Percentiles rank a stretch among this genome's conserved stretches.
phyloP scores from a whole-genome alignment of 2,888 invertebrate genomes.

The Cheilosia vulpina region DNA sequence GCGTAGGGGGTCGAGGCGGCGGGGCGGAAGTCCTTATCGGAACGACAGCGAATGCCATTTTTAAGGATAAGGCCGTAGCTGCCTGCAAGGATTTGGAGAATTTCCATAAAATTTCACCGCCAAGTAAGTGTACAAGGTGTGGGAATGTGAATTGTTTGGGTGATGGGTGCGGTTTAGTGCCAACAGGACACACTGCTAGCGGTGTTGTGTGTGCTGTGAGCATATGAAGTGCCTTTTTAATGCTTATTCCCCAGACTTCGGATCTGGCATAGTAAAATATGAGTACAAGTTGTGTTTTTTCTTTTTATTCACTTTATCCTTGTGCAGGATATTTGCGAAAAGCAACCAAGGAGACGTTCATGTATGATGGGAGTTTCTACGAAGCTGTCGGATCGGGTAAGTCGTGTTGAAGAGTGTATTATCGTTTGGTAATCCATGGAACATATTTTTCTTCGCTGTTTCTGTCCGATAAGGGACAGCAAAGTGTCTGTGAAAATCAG shows the following conservation, averaged over 20 bases:
- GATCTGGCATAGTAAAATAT: slow-evolving; percentile 1
- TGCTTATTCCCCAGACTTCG: slow-evolving; percentile 5
- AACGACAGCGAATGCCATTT: slow-evolving; percentile 32
- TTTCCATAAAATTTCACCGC: slow-evolving; percentile 61
- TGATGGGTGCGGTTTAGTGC: too few species aligned
- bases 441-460: too few species aligned
- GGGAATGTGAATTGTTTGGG: not conserved
- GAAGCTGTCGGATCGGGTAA: slow-evolving; percentile 81
- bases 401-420: slow-evolving; percentile 8
- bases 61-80: slow-evolving; percentile 61
- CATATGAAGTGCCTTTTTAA: slow-evolving; percentile 40
- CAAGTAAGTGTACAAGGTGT: slow-evolving; percentile 50
- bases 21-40: slow-evolving; percentile 18
- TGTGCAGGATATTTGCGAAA: slow-evolving; percentile 74
- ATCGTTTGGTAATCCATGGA: not conserved
- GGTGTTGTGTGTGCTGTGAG: not conserved
- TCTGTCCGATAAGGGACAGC: too few species aligned
- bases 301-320: slow-evolving; percentile 9
- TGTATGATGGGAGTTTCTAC: slow-evolving; percentile 81
- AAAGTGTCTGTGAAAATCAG: too few species aligned
- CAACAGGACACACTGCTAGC: not conserved
- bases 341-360: slow-evolving; percentile 78
- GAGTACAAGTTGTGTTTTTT: not conserved
- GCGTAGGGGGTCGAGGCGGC: not conserved
- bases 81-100: slow-evolving; percentile 61